A percentile compares a stretch with the other conserved stretches of the same genome.
Conservation (phyloP, 2,797 vertebrate species). For the Notolabrus celidotus region DNA sequence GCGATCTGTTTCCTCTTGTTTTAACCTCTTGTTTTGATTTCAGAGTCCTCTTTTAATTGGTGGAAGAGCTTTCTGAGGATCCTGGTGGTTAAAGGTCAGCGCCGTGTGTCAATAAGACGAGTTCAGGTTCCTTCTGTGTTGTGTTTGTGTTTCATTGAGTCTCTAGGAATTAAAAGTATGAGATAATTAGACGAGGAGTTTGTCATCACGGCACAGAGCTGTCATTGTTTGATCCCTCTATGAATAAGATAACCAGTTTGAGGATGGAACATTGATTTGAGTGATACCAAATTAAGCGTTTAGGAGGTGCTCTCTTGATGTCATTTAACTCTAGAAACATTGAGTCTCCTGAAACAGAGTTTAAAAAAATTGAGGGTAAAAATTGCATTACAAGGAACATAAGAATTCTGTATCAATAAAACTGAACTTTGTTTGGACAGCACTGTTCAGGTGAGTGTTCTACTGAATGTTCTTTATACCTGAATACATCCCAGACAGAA, state of each 20-base stretch:
- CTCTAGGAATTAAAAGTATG: not conserved
- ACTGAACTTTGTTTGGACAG: no score
- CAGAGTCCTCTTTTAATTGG: not conserved
- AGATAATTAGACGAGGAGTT: not conserved
- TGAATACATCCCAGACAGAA: no score
- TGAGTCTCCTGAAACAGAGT: no score
- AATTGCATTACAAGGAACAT: no score
- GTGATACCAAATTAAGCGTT: not conserved
- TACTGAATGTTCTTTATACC: no score
- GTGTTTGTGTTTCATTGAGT: not conserved
- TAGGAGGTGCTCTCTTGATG: no score
- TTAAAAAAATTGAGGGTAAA: no score
- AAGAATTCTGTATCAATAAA: no score
- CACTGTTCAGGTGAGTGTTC: no score
- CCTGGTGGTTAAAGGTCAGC: not conserved
- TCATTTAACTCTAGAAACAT: no score
- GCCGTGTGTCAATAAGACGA: not conserved
- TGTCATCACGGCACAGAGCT: not conserved
- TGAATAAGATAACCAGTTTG: not conserved
- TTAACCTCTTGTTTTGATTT: not conserved
- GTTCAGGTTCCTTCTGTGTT: not conserved
- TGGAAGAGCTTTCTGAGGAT: not conserved
- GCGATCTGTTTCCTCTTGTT: conserved; percentile 25
- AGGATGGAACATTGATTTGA: not conserved
- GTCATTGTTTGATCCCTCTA: not conserved